Evolutionary conservation across 2,113 vertebrate genomes (phyloP).

Genomic region (Cynoglossus semilaevis): DNA sequence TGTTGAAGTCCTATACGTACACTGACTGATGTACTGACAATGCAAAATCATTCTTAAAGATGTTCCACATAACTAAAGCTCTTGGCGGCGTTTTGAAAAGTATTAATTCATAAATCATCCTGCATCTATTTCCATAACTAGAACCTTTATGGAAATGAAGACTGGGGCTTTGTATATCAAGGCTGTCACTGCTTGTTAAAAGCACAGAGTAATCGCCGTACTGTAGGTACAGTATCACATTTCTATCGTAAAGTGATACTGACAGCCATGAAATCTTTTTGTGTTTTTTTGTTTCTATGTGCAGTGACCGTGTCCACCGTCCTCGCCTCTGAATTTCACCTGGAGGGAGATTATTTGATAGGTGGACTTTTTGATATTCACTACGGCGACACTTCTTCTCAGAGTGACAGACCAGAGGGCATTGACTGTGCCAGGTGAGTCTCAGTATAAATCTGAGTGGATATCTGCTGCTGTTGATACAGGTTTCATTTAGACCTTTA

Average conservation of each 20-base stretch:
- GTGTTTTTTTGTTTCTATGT: slow-evolving; percentile 7
- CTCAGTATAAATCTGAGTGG: neutral
- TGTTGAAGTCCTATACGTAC: too few relatives aligned
- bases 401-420: slow-evolving; percentile 41
- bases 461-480: neutral
- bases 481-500: too few relatives aligned
- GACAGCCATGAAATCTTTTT: slow-evolving; percentile 39
- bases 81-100: too few relatives aligned
- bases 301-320: slow-evolving; percentile 5
- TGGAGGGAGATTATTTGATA: slow-evolving; percentile 64
- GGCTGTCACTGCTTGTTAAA: slow-evolving; percentile 7
- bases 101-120: neutral
- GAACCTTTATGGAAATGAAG: neutral
- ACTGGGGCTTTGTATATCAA: slow-evolving; percentile 1
- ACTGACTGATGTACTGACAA: too few relatives aligned
- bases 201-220: neutral
- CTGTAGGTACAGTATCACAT: neutral
- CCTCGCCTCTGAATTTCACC: slow-evolving; percentile 52
- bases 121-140: neutral
- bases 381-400: neutral
- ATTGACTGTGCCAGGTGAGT: slow-evolving; percentile 62
- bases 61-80: too few relatives aligned
- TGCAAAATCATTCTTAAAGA: too few relatives aligned
- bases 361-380: slow-evolving; percentile 70
- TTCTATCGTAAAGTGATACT: neutral